A percentile compares a stretch with the other conserved stretches of the same genome.
These are phyloP conservation scores for Ophioninae sp. DNA, from an alignment of 2,888 invertebrate genomes.

Conservation along the genomic window DNA sequence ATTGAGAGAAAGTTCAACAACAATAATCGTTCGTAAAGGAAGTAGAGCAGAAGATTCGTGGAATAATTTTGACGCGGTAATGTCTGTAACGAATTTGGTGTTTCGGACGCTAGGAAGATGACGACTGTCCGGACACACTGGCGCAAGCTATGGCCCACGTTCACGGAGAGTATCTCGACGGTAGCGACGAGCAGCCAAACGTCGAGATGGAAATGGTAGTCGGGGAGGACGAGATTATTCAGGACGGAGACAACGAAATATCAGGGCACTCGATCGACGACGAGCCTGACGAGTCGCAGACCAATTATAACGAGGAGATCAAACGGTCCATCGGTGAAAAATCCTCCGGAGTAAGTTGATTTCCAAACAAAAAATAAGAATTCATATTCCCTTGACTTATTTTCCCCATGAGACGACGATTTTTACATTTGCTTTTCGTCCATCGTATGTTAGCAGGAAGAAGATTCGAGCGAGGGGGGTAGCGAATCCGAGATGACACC, in stretches of 20 bases:
- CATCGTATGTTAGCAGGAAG: constrained; percentile 37
- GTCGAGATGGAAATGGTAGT: constrained; percentile 76
- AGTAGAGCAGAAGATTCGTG: not conserved
- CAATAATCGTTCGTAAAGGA: not conserved
- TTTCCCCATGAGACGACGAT: not conserved
- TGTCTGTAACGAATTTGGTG: constrained; percentile 13
- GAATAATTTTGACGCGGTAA: not conserved
- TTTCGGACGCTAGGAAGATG: constrained; percentile 55
- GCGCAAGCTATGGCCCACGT: constrained; percentile 77
- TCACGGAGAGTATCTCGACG: constrained; percentile 74
- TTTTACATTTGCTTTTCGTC: not conserved
- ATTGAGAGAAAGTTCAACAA: not conserved
- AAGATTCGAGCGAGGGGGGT: constrained; percentile 52
- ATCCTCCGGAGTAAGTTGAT: constrained; percentile 36
- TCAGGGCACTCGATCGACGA: constrained; percentile 53
- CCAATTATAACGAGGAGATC: constrained; percentile 41
- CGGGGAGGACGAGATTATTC: constrained; percentile 64
- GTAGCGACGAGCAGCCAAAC: constrained; percentile 67
- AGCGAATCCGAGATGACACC: constrained; percentile 54
- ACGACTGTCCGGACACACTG: constrained; percentile 70
- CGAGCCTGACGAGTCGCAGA: constrained; percentile 30
- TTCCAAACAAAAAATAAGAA: not conserved
- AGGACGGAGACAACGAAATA: constrained; percentile 49
- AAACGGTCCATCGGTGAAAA: constrained; percentile 47
- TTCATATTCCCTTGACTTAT: not conserved